Evolutionary conservation across 2,797 vertebrate species (phyloP), one percentile per base, ranked within the genome.

Genomic region (Mormyrus hasselquistii): DNA sequence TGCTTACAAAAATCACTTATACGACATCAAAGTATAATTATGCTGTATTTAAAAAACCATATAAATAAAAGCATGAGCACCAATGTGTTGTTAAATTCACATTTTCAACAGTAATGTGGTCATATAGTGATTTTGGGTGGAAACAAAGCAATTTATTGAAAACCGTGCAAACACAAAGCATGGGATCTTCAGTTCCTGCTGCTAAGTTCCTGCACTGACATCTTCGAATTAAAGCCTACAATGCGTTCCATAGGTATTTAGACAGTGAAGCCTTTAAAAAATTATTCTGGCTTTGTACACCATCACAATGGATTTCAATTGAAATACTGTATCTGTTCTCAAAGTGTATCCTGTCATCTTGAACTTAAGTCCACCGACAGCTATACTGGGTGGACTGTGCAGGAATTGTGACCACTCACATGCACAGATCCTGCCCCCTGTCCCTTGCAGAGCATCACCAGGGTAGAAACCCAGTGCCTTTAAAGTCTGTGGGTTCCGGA

Each of bases 1-100:
- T 62, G 88, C 88, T 52, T 52, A 82, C 8, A 49, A 62, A 85
- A 88, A 50, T 52, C 83, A 57, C 88, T 83, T 44, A 82, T 52
- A 59, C 41, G 6, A 57, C 65, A 88, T 57, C 76, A 41, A 88
- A 88, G 47, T 88, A 12, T 41, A 84, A 84, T 83, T 12, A 83
- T 84, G 47, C 88, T 29, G 34, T 57, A 88, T 57, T 50, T 41
- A 50, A 55, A 88, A 76, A 22, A 53, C 10, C 22, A 88, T 88
- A 14, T 49, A 88, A 38, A 49, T 79, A 79, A 44, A 79, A 41
- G 34, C 65, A 79, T 50, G 62, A 19, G 6, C n/a, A 49, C 22
- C 53, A 10, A 47, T 49, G 34, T 22, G 44, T 65, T 25, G 79
- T 57, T 88, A 41, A 83, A 25, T 83, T 59, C 12, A 47, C 53